Evolutionary conservation across 1,140 invertebrate genomes (phyloP), one percentile per base, ranked within the genome.

Genomic region (Orius laevigatus): DNA sequence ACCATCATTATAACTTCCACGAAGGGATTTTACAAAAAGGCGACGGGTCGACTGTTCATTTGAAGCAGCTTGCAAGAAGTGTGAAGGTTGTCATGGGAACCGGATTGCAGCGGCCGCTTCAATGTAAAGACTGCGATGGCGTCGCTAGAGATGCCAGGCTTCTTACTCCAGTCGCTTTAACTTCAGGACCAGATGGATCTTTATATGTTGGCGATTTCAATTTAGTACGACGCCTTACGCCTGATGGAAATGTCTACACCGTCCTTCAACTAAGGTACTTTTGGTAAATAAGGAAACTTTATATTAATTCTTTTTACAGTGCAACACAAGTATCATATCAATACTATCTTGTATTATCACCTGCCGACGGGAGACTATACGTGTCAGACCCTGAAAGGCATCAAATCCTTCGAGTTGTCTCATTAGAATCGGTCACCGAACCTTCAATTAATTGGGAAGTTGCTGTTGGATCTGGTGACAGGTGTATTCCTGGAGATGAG

Each of bases 191-290:
- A 5, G 94, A 98, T 70, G 95, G 94, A 10, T 91, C 85, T 53
- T 72, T 98, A 15, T 98, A 94, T 63, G 86, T 98, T 6, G 94
- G 91, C 1, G 94, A 98, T 65, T 95, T 93, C 61, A 96, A 98
- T 70, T 74, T 94, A 33, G 84, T 98, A 19, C 72, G 94, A 31
- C 74, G 91, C 58, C 82, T 98, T 38, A 90, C 85, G 15, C 86
- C 92, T 1, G 82, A 90, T 59, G 89, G 89, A 59, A 79, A 78
- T 57, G 86, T 96, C 16, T 87, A 82, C 55, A 96, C 90, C 36
- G 84, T 97, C 16, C 67, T 96, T n/a, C 80, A 93, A 62, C 70
- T 97, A 53, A 85, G 82, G 86, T 89, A 70, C 11, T 14, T 44
- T 2, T 35, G 9, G 39, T 4, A 38, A 16, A 38, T 38, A 3